Base-by-base conservation (phyloP, 92 coral and sea anemone species). In the Zoanthus gigantus region DNA sequence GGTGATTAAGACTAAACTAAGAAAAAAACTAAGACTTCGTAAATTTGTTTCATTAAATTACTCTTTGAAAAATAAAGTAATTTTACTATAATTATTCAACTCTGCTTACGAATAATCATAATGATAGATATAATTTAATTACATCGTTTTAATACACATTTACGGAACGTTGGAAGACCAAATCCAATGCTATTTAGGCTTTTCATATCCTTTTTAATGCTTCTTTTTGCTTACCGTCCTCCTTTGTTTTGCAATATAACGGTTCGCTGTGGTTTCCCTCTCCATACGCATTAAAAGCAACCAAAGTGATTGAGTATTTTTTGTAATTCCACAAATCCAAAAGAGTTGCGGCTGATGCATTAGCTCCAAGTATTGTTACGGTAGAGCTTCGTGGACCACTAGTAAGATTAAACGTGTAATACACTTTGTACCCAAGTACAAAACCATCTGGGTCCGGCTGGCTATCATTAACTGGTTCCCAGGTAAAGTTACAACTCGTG, bases 351-450 rank as follows among this genome's bases (percentile, higher is more conserved):
- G 8, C 46, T 45, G 85, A 81, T 13, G 85, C 53, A 45, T 77
- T 77, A 57, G n/a, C 63, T 54, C 82, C 67, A 12, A 52, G 47
- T 15, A 77, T 15, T 11, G 68, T 61, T 16, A 37, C 45, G 16
- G 28, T 50, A 10, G 44, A 10, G 13, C 28, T 18, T 47, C 15
- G 58, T 14, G 76, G 63, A 12, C 85, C 85, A 65, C 37, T 81
- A 12, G 85, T 81, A 7, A 81, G 85, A 30, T 81, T 81, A 2
- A 81, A 67, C 3, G 85, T 81, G 76, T 81, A 81, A 67, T 81
- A 67, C 60, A 81, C 85, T 4, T 81, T 81, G 47, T 81, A 81
- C 15, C 85, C 85, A 6, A 81, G 74, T 17, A 81, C 66, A 66
- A 74, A 74, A 23, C 76, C 85, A 4, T 81, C 85, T 10, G 85